Conservation (phyloP, 2,113 vertebrate species). For the Ictidomys tridecemlineatus region DNA sequence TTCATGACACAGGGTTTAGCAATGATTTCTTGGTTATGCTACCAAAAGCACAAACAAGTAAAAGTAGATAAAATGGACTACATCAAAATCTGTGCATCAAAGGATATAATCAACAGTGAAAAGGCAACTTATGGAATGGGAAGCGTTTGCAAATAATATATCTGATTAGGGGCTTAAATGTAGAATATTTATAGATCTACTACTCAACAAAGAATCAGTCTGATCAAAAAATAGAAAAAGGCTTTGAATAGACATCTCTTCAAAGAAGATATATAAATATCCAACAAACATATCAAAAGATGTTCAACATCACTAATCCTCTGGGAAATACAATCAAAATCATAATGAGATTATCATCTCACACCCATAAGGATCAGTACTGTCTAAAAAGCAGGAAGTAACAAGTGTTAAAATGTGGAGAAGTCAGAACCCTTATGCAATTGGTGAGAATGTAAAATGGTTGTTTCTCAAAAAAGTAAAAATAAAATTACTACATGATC, state of each 20-base stretch:
- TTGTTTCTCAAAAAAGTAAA: background rate
- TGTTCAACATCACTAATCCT: background rate
- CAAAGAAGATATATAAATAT: background rate
- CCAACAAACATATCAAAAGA: background rate
- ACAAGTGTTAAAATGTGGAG: background rate
- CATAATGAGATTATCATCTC: background rate
- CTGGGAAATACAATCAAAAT: conserved; percentile 52
- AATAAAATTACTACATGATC: background rate
- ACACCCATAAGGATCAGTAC: background rate
- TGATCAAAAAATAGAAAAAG: background rate
- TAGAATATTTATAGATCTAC: background rate
- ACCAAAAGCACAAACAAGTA: background rate
- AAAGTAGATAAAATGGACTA: background rate
- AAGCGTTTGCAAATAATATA: background rate
- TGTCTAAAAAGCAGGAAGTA: background rate
- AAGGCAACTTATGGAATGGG: background rate
- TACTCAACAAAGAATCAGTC: background rate
- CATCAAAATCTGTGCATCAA: background rate
- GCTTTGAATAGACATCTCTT: background rate
- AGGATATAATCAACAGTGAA: background rate
- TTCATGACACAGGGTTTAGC: background rate
- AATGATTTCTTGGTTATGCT: background rate
- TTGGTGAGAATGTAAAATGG: background rate
- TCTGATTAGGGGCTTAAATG: background rate
- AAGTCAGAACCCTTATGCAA: background rate